Conservation (phyloP, 2,888 invertebrate genomes). For the Drosophila merina region DNA sequence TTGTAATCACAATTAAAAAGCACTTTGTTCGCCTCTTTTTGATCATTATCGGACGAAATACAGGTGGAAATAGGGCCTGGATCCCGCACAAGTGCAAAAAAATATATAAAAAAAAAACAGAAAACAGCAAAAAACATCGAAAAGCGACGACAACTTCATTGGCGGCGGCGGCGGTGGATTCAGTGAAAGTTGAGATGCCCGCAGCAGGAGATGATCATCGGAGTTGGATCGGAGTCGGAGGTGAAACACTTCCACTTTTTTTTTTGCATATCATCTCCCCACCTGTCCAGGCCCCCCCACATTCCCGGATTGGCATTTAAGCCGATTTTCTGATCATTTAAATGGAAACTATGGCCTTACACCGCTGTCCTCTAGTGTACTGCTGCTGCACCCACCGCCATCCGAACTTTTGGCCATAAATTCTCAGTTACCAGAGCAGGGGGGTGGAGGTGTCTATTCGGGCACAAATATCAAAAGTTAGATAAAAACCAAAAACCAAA, state of each 20-base stretch:
- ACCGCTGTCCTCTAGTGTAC: not conserved
- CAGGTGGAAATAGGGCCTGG: slow-evolving; percentile 3
- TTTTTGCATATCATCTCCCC: slow-evolving; percentile 1
- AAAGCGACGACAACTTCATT: slow-evolving; percentile 54
- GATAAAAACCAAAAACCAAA: slow-evolving; percentile 13
- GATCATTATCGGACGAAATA: slow-evolving; percentile 26
- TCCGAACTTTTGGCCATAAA: slow-evolving; percentile 58
- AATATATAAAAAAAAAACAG: not conserved
- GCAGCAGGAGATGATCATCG: slow-evolving; percentile 47
- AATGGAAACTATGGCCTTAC: slow-evolving; percentile 37
- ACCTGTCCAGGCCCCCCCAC: not conserved
- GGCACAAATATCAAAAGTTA: slow-evolving; percentile 35
- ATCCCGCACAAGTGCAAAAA: slow-evolving; percentile 8
- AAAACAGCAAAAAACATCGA: slow-evolving; percentile 16
- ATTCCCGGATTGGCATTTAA: slow-evolving; percentile 25
- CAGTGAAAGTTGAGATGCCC: slow-evolving; percentile 65
- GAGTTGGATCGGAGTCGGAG: not conserved
- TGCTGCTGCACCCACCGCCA: slow-evolving; percentile 61
- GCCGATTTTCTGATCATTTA: slow-evolving; percentile 43
- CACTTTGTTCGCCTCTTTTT: slow-evolving; percentile 50
- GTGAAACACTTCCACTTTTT: slow-evolving; percentile 43
- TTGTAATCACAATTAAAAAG: slow-evolving; percentile 69
- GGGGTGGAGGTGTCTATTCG: slow-evolving; percentile 18
- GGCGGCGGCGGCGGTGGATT: slow-evolving; percentile 21
- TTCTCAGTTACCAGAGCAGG: slow-evolving; percentile 47